These are phyloP conservation scores for Bucco capensis DNA, from an alignment of 2,113 vertebrate genomes.

Conservation along the genomic window DNA sequence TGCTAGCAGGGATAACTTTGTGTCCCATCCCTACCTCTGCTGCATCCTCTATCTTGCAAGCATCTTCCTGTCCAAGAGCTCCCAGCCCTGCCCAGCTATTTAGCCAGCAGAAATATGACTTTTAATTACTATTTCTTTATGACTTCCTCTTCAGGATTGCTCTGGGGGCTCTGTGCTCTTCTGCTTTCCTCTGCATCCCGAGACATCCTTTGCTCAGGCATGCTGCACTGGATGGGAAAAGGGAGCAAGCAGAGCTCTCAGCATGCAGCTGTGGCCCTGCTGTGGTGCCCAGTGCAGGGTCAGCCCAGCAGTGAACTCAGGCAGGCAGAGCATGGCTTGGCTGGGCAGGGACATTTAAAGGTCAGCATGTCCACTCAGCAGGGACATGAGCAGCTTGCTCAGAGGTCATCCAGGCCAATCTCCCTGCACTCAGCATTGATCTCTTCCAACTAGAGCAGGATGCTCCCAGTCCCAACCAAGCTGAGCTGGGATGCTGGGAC, in stretches of 20 bases:
- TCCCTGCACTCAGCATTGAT: no score
- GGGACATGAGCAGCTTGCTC: no score
- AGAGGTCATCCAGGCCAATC: no score
- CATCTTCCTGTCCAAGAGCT: neutral
- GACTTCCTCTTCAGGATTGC: slow-evolving; percentile 46
- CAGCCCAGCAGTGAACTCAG: no score
- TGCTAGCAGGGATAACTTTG: no score
- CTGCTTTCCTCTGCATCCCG: slow-evolving; percentile 44
- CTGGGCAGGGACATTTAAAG: neutral
- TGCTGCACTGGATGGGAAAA: neutral
- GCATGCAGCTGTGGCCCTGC: neutral
- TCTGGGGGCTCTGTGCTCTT: slow-evolving; percentile 32
- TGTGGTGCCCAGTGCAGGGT: no score
- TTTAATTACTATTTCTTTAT: slow-evolving; percentile 65
- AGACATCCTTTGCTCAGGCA: slow-evolving; percentile 28
- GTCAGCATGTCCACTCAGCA: neutral
- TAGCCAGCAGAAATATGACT: slow-evolving; percentile 43
- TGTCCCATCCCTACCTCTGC: neutral
- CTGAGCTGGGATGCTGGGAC: no score
- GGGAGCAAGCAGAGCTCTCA: neutral
- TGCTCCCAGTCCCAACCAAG: no score
- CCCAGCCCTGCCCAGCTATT: slow-evolving; percentile 13
- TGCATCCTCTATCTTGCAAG: neutral
- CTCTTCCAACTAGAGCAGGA: no score
- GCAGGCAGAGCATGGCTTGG: no score